Percentiles rank a stretch among this genome's conserved stretches.
These are phyloP conservation scores for Catagonus wagneri DNA, from an alignment of 2,113 vertebrate genomes.

Conservation along the genomic window DNA sequence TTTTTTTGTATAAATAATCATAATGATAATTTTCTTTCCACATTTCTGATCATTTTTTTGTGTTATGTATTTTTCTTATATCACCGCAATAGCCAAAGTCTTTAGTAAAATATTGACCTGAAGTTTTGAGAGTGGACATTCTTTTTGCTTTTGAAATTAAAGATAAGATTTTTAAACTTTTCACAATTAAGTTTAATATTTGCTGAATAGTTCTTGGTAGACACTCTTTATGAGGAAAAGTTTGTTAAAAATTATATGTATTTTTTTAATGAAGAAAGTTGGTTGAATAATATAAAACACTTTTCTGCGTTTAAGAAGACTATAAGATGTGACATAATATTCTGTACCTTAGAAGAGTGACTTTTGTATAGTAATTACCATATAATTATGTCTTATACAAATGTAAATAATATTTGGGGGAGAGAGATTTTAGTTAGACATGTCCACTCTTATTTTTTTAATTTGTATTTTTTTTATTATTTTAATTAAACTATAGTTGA, in stretches of 20 bases:
- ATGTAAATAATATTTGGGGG: neutral
- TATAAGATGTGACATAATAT: neutral
- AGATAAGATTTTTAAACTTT: neutral
- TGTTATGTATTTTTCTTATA: neutral
- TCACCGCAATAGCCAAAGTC: neutral
- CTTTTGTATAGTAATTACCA: neutral
- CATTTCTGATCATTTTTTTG: neutral
- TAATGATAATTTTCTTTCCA: slow-evolving; percentile 17
- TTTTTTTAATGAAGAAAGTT: neutral
- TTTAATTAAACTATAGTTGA: too few relatives aligned
- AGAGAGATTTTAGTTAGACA: neutral
- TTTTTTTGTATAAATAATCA: slow-evolving; percentile 23
- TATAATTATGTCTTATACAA: neutral
- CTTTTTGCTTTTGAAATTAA: slow-evolving; percentile 2
- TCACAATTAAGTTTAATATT: neutral
- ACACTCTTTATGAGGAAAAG: neutral
- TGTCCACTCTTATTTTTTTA: neutral
- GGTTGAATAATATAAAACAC: neutral
- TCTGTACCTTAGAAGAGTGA: neutral
- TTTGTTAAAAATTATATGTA: neutral
- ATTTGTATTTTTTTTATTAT: too few relatives aligned
- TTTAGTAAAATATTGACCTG: neutral
- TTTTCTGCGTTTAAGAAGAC: neutral
- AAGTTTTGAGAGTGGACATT: neutral
- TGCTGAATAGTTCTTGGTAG: neutral